Base-by-base conservation (phyloP, 2,888 invertebrate genomes). In the Drosophila pseudotakahashii region DNA sequence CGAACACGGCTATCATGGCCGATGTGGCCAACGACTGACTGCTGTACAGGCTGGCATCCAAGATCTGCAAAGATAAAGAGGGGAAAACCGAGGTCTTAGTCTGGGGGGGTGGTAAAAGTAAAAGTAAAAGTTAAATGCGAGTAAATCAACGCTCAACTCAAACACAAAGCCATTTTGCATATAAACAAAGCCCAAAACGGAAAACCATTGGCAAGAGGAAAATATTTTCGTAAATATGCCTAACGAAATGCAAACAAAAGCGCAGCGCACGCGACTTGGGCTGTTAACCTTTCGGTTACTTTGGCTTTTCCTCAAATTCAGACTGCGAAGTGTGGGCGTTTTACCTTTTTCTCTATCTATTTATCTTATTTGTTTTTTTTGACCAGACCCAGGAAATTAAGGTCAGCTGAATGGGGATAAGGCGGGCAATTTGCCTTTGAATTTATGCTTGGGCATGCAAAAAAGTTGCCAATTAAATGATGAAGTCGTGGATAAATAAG, bases 31-130 rank as follows among this genome's bases (percentile, higher is more conserved):
- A 93, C 77, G 96, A 96, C 81, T 96, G 96, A 91, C 96, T 96
- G 92, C 95, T 96, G 92, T 96, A 96, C 92, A 96, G 96, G 93
- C 96, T 96, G 79, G 96, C 96, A 93, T 97, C 96, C 93, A 97
- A 95, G 93, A 96, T 95, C 97, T 97, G 96, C 9, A 95, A 95
- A 85, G 57, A 58, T 57, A 63, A 16, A 39, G 34, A 54, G 2
- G 32, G 30, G 5, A 10, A 7, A n/a, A 32, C 26, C 14, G 2
- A 6, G 36, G 50, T 41, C 42, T 78, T 54, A 81, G 63, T 76
- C 7, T 45, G 30, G 41, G 57, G 5, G 66, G 19, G 9, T 14
- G 9, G 19, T 42, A 41, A 9, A 14, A 14, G 19, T 42, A 72
- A 75, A 76, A 81, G 81, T 70, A 76, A 74, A 71, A 76, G 76